Percentiles rank a stretch among this genome's conserved stretches.
phyloP scores from a whole-genome alignment of 1,140 invertebrate genomes.

The Diprion similis region DNA sequence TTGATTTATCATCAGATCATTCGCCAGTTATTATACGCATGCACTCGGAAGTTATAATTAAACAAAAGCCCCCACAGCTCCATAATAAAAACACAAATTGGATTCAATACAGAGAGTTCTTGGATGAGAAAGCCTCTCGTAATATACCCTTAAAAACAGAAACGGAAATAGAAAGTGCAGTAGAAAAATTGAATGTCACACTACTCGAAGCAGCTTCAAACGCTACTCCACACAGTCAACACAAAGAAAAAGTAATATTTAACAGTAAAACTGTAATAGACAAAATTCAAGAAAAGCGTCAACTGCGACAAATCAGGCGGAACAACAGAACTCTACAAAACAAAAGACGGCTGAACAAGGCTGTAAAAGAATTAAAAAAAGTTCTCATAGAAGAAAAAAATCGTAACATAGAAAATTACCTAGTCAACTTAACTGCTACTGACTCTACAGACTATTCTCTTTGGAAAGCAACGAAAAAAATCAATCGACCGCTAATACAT shows the following conservation, averaged over 20 bases:
- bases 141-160: not conserved
- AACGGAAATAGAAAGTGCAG: not conserved
- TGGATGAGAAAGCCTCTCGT: not conserved
- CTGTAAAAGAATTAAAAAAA: conserved; percentile 12
- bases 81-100: conserved; percentile 8
- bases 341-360: conserved; percentile 14
- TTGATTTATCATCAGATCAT: conserved; percentile 25
- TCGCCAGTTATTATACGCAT: conserved; percentile 15
- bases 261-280: conserved; percentile 3
- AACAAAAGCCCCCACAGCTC: not conserved
- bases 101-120: not conserved
- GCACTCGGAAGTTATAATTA: not conserved
- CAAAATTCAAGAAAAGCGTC: conserved; percentile 15
- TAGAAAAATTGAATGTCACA: not conserved
- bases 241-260: not conserved
- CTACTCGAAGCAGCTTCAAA: conserved; percentile 12
- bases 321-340: conserved; percentile 5
- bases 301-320: conserved; percentile 2
- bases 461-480: conserved; percentile 29
- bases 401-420: conserved; percentile 8
- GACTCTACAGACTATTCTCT: conserved; percentile 28
- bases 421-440: conserved; percentile 12
- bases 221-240: not conserved
- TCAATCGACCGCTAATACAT: conserved; percentile 15
- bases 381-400: conserved; percentile 1